A percentile compares a stretch with the other conserved stretches of the same genome.
These are phyloP conservation scores for Cerastis leucographa DNA, from an alignment of 2,888 invertebrate species.

Conservation along the genomic window DNA sequence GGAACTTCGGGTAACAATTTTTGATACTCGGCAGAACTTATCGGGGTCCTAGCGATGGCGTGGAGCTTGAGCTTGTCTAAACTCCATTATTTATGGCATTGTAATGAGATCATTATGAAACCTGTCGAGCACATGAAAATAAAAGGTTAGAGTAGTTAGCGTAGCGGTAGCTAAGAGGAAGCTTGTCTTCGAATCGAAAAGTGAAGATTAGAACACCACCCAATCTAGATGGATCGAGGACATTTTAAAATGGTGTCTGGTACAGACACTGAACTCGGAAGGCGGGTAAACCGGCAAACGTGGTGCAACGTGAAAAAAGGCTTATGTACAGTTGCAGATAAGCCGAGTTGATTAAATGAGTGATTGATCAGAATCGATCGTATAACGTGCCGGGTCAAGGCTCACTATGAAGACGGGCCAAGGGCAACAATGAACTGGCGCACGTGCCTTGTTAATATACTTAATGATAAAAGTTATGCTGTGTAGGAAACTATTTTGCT, in stretches of 20 bases:
- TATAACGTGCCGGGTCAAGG: constrained; percentile 27
- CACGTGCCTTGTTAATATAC: constrained; percentile 14
- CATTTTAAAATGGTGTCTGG: background rate
- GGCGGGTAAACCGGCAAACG: background rate
- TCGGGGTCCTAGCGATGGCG: background rate
- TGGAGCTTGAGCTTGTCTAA: background rate
- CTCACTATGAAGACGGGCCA: constrained; percentile 32
- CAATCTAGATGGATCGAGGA: background rate
- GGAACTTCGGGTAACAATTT: constrained; percentile 93
- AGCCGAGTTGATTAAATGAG: background rate
- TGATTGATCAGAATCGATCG: constrained; percentile 41
- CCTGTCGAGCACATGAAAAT: background rate
- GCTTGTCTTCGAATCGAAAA: background rate
- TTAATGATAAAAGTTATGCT: constrained; percentile 28
- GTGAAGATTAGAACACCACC: background rate
- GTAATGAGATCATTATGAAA: background rate
- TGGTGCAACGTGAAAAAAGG: background rate
- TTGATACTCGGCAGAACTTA: background rate
- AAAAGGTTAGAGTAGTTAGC: too few relatives aligned
- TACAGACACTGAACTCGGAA: background rate
- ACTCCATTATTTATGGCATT: background rate
- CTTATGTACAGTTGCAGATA: background rate
- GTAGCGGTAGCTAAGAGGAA: too few relatives aligned
- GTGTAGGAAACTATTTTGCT: constrained; percentile 4
- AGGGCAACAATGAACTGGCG: constrained; percentile 22